Evolutionary conservation across 2,797 vertebrate genomes (phyloP).

Genomic region (Acanthurus leucopareius): DNA sequence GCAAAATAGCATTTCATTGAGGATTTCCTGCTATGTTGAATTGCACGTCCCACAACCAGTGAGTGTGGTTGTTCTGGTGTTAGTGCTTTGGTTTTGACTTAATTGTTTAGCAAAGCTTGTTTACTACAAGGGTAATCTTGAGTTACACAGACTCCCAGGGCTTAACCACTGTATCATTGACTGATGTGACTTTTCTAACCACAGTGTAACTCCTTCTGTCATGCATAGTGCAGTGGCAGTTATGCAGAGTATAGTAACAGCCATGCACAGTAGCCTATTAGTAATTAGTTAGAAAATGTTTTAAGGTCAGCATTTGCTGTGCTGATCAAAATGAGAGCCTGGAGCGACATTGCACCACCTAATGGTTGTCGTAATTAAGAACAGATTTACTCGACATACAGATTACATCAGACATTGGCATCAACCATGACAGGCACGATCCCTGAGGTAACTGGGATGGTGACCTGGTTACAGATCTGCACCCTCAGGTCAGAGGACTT

Average conservation of each 20-base stretch:
- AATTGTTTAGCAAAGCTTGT: conserved; percentile 56
- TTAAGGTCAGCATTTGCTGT: not conserved
- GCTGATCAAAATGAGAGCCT: not conserved
- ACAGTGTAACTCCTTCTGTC: not conserved
- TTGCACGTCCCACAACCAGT: not conserved
- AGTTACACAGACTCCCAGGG: conserved; percentile 26
- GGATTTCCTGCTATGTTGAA: conserved; percentile 12
- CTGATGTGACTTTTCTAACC: conserved; percentile 22
- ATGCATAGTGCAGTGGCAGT: no score
- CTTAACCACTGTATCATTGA: conserved; percentile 30
- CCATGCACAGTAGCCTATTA: not conserved
- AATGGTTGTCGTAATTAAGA: conserved; percentile 22
- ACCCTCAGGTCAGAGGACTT: conserved; percentile 47
- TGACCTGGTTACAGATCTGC: conserved; percentile 48
- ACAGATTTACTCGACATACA: conserved; percentile 42
- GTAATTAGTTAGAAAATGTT: not conserved
- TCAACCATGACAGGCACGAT: conserved; percentile 26
- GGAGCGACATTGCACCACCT: conserved; percentile 6
- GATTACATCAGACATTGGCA: conserved; percentile 37
- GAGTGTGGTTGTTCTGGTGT: conserved; percentile 24
- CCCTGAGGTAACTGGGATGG: conserved; percentile 31
- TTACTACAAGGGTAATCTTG: conserved; percentile 53
- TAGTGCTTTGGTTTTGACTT: conserved; percentile 52
- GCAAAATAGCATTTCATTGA: conserved; percentile 17
- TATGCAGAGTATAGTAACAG: not conserved